Base-by-base conservation (phyloP, 2,113 vertebrate genomes). In the Poeciliopsis occidentalis region DNA sequence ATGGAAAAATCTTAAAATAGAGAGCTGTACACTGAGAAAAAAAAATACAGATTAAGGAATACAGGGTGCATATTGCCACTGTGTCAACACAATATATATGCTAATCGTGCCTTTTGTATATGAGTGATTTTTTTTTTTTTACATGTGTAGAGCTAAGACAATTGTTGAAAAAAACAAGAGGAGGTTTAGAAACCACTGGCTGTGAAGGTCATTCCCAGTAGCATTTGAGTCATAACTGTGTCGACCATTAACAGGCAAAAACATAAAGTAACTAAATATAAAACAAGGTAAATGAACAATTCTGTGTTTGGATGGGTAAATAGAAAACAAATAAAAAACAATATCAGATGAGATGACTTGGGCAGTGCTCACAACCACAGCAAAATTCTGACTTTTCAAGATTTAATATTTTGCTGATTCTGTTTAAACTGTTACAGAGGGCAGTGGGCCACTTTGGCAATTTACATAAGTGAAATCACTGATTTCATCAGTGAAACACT, bases 1-100 rank as follows among this genome's bases (percentile, higher is more conserved):
- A 24, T 19, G 29, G 44, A 4, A 27, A 13, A 30, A 41, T 54
- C 41, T 31, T 24, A 47, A 51, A 61, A 27, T 41, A 68, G 57
- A 69, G 32, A 77, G 78, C 71, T 62, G 67, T 75, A 77, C 71
- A 78, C 71, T 81, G 62, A 70, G 22, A 64, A 80, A 64, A 73
- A 71, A 73, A 71, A 86, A 61, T 2, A 76, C 15, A 86, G 69
- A 86, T 61, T 80, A 79, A 87, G 69, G 69, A 22, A 72, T 54
- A 85, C 77, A 30, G 64, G 13, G 86, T 80, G 83, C 85, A 89
- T 82, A 84, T 87, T 86, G 82, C 85, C 81, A 83, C 84, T 88
- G 85, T 92, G 87, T 91, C 87, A 91, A 88, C 85, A 91, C 88
- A 93, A 89, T 90, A 91, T 92, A 91, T 89, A 92, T 92, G 88